These are phyloP conservation scores for Labroides dimidiatus DNA, from an alignment of 2,797 vertebrate species.

Conservation along the genomic window DNA sequence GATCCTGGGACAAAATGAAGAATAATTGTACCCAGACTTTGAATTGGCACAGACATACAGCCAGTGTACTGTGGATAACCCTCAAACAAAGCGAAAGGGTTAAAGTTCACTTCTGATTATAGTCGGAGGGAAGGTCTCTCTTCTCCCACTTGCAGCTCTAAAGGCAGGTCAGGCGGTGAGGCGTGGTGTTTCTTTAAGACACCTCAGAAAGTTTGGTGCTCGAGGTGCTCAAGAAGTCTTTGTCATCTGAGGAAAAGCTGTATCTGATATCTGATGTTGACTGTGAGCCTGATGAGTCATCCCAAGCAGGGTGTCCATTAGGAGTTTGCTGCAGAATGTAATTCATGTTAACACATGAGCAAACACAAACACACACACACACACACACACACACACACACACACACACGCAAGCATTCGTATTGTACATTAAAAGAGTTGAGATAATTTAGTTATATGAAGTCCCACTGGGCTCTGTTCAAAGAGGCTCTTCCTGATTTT, in stretches of 20 bases:
- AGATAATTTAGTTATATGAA: conserved; percentile 42
- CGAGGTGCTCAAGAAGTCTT: neutral
- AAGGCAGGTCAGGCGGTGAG: neutral
- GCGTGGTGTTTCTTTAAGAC: neutral
- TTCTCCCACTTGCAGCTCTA: neutral
- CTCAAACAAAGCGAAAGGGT: neutral
- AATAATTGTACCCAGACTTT: conserved; percentile 32
- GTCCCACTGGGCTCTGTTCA: conserved; percentile 1
- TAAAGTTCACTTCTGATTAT: conserved; percentile 17
- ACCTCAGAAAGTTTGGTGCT: neutral
- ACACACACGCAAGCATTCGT: neutral
- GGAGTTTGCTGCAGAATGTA: conserved; percentile 12
- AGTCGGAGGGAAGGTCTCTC: neutral
- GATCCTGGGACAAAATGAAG: conserved; percentile 33
- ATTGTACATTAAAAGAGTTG: conserved; percentile 7
- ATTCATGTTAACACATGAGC: conserved; percentile 26
- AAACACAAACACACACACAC: conserved; percentile 8
- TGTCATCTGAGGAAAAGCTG: conserved; percentile 3
- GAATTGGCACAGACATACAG: conserved; percentile 9
- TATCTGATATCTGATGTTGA: conserved; percentile 7
- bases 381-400: conserved; percentile 5
- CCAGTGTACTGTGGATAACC: conserved; percentile 1
- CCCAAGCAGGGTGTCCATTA: conserved; percentile 21
- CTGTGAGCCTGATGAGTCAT: conserved; percentile 16
- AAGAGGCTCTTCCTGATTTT: conserved; percentile 24